Conservation (phyloP, 2,888 invertebrate genomes). For the Tipula confusa region DNA sequence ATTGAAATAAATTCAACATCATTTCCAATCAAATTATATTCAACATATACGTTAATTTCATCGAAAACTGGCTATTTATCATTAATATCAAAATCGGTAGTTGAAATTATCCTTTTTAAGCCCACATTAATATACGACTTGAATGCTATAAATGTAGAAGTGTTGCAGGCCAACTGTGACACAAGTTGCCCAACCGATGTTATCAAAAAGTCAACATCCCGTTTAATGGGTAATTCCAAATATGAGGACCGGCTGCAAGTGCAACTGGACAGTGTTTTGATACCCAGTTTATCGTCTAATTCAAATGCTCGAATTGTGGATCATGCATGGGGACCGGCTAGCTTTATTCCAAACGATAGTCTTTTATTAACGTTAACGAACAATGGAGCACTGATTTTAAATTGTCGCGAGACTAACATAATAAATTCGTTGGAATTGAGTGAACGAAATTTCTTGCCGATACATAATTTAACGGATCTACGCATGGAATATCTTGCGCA, state of each 20-base stretch:
- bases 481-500: neutral
- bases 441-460: neutral
- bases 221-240: neutral
- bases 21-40: slow-evolving; percentile 7
- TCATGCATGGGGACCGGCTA: neutral
- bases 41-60: neutral
- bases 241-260: neutral
- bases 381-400: neutral
- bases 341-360: neutral
- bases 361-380: slow-evolving; percentile 12
- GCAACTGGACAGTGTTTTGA: neutral
- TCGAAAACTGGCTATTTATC: neutral
- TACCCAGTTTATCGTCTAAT: neutral
- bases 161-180: neutral
- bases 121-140: neutral
- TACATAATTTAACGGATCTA: slow-evolving; percentile 8
- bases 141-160: neutral
- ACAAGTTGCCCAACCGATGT: neutral
- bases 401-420: neutral
- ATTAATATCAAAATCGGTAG: neutral
- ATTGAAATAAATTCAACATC: neutral
- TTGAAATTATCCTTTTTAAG: neutral
- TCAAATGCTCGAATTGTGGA: neutral
- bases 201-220: neutral
- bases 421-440: neutral